A percentile compares a stretch with the other conserved stretches of the same genome.
phyloP scores from a whole-genome alignment of 2,888 invertebrate species.

The Drosophila quinaria region DNA sequence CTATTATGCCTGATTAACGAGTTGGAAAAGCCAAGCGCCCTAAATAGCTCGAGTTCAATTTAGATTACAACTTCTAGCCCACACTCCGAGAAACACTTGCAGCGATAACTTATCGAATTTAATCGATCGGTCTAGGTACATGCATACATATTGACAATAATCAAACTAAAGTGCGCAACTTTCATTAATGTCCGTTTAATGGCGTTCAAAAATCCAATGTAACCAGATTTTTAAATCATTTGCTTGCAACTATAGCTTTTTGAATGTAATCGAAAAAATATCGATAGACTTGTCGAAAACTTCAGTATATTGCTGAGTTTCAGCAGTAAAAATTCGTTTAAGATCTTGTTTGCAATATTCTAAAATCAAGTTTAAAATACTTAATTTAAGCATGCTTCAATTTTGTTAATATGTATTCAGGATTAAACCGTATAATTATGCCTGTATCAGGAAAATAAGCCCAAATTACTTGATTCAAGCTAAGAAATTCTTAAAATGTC shows the following conservation, averaged over 20 bases:
- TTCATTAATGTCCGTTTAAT: background rate
- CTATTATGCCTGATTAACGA: conserved; percentile 48
- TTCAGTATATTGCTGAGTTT: too few relatives aligned
- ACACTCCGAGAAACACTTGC: background rate
- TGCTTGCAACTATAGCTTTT: background rate
- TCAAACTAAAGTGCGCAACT: background rate
- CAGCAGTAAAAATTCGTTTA: too few relatives aligned
- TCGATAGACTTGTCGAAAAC: too few relatives aligned
- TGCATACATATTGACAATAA: too few relatives aligned
- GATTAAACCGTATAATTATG: too few relatives aligned
- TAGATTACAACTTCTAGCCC: background rate
- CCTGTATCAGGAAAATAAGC: too few relatives aligned
- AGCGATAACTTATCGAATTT: conserved; percentile 22
- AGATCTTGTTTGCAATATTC: too few relatives aligned
- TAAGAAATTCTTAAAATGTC: too few relatives aligned
- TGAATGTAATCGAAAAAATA: background rate
- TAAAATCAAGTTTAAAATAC: too few relatives aligned
- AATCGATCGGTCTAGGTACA: background rate
- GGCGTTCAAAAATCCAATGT: background rate
- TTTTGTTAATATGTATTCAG: too few relatives aligned
- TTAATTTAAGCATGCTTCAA: too few relatives aligned
- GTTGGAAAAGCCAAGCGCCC: conserved; percentile 43
- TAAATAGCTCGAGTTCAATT: conserved; percentile 20
- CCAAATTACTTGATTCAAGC: too few relatives aligned
- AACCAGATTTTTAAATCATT: background rate